Evolutionary conservation across 1,140 invertebrate genomes (phyloP).

Genomic region (Drosophila miranda): DNA sequence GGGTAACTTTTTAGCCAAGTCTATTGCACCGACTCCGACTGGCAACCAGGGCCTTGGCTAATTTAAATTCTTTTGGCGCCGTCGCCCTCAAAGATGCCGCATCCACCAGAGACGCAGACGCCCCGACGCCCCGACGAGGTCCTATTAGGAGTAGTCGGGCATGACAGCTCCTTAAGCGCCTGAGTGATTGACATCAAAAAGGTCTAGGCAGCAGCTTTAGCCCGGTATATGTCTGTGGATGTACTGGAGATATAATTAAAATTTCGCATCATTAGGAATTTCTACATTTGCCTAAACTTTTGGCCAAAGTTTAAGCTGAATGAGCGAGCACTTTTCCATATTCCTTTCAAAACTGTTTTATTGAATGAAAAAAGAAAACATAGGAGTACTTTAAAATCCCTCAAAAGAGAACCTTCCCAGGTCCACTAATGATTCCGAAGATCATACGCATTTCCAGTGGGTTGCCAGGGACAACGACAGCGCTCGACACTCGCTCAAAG

Average conservation of each 20-base stretch:
- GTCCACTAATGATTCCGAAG: slow-evolving; percentile 33
- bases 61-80: slow-evolving; percentile 77
- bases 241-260: slow-evolving; percentile 62
- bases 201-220: slow-evolving; percentile 43
- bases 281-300: slow-evolving; percentile 42
- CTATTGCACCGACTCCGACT: slow-evolving; percentile 51
- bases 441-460: not conserved
- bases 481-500: slow-evolving; percentile 30
- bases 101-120: not conserved
- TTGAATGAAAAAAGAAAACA: slow-evolving; percentile 7
- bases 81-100: slow-evolving; percentile 39
- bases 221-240: slow-evolving; percentile 1
- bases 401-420: slow-evolving; percentile 26
- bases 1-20: slow-evolving; percentile 57
- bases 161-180: slow-evolving; percentile 77
- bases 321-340: slow-evolving; percentile 34
- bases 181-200: slow-evolving; percentile 81
- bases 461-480: slow-evolving; percentile 18
- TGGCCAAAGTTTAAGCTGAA: slow-evolving; percentile 36
- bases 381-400: slow-evolving; percentile 26
- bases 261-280: slow-evolving; percentile 66
- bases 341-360: not conserved
- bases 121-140: slow-evolving; percentile 11
- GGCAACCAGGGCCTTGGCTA: slow-evolving; percentile 60
- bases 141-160: slow-evolving; percentile 70